Evolutionary conservation across 2,797 vertebrate species (phyloP).

Genomic region (Arnoldichthys spilopterus): DNA sequence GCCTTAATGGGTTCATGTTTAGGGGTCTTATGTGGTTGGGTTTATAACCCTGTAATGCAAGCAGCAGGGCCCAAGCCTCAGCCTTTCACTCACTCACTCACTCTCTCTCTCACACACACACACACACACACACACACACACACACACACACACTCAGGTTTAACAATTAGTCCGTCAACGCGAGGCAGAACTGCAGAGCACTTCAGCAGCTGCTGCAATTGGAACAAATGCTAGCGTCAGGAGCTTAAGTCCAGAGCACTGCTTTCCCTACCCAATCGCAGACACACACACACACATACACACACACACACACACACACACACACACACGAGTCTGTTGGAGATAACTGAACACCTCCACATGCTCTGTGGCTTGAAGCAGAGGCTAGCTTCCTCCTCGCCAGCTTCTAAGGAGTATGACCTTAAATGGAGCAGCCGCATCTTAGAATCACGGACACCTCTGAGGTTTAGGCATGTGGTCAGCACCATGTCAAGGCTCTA

Average conservation of each 20-base stretch:
- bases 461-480: too few relatives aligned
- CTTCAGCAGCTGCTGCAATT: constrained; percentile 54
- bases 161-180: constrained; percentile 62
- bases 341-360: too few relatives aligned
- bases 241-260: constrained; percentile 42
- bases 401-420: too few relatives aligned
- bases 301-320: too few relatives aligned
- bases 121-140: constrained; percentile 15
- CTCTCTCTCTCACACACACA: constrained; percentile 27
- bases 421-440: too few relatives aligned
- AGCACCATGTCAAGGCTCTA: too few relatives aligned
- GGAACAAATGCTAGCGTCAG: constrained; percentile 53
- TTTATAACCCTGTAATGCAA: constrained; percentile 42
- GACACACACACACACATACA: constrained; percentile 36
- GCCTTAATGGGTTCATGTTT: constrained; percentile 68
- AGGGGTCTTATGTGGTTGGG: constrained; percentile 36
- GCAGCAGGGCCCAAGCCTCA: constrained; percentile 24
- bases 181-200: constrained; percentile 46
- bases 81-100: too few relatives aligned
- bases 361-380: too few relatives aligned
- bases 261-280: constrained; percentile 39
- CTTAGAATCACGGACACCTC: too few relatives aligned
- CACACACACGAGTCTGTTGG: too few relatives aligned
- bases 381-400: too few relatives aligned
- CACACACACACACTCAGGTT: constrained; percentile 37